These are phyloP conservation scores for Talpa occidentalis DNA, from an alignment of 2,113 vertebrate genomes.

Conservation along the genomic window DNA sequence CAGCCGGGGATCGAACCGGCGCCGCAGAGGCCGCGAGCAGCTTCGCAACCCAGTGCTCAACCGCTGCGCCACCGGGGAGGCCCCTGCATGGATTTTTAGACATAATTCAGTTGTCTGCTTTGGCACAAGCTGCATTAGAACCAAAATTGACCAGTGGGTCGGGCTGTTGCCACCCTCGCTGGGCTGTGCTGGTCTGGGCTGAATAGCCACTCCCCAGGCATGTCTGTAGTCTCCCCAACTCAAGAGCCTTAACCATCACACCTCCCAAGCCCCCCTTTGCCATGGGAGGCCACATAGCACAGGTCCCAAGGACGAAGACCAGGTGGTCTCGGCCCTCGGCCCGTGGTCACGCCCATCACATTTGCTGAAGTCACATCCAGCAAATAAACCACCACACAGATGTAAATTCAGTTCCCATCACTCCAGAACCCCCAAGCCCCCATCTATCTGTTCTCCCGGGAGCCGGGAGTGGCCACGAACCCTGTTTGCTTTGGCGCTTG, in stretches of 20 bases:
- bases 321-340: rapidly evolving
- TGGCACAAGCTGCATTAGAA: too few relatives aligned
- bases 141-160: too few relatives aligned
- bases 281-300: background rate
- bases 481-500: background rate
- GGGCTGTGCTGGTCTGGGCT: too few relatives aligned
- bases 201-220: too few relatives aligned
- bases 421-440: too few relatives aligned
- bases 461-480: rapidly evolving
- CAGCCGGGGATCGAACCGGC: too few relatives aligned
- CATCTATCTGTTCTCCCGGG: rapidly evolving
- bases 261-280: background rate
- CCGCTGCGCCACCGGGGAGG: too few relatives aligned
- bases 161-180: too few relatives aligned
- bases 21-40: too few relatives aligned
- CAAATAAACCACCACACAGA: background rate
- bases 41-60: too few relatives aligned
- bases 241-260: background rate
- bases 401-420: background rate
- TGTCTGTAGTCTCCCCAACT: background rate
- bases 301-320: background rate
- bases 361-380: background rate
- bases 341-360: background rate
- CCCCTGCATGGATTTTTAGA: too few relatives aligned
- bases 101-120: too few relatives aligned